Percentiles rank a stretch among this genome's conserved stretches.
phyloP scores from a whole-genome alignment of 1,140 invertebrate species.

The Apocrypta bakeri region DNA sequence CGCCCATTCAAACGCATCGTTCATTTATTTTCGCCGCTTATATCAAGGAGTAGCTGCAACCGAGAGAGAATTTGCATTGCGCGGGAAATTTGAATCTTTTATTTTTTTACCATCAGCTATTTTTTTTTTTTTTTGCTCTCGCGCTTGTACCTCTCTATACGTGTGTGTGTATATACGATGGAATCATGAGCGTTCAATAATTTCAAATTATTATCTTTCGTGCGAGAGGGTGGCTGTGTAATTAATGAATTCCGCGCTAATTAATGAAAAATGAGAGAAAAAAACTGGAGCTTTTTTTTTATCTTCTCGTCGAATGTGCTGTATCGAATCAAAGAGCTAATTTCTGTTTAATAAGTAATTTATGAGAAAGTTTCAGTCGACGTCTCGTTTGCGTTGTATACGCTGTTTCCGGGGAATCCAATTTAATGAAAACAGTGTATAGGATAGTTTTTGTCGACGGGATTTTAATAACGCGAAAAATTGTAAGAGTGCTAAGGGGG shows the following conservation, averaged over 20 bases:
- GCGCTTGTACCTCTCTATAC: no score
- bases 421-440: neutral
- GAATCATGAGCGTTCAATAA: no score
- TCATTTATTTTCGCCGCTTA: conserved; percentile 23
- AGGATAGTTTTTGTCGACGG: neutral
- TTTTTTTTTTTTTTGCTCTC: no score
- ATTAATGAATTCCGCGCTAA: no score
- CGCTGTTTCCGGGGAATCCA: neutral
- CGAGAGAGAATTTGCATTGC: no score
- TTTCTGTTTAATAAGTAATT: neutral
- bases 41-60: neutral
- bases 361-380: neutral
- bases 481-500: neutral
- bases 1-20: conserved; percentile 25
- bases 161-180: no score
- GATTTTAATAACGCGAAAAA: neutral
- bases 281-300: neutral
- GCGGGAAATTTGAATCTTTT: no score
- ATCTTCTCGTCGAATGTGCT: neutral
- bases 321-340: neutral
- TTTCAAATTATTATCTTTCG: no score
- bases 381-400: neutral
- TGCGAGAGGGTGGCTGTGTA: no score
- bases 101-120: no score
- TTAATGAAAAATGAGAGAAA: neutral